Percentiles rank a stretch among this genome's conserved stretches.
These are phyloP conservation scores for Xiphophorus maculatus DNA, from an alignment of 2,113 vertebrate species.

Conservation along the genomic window DNA sequence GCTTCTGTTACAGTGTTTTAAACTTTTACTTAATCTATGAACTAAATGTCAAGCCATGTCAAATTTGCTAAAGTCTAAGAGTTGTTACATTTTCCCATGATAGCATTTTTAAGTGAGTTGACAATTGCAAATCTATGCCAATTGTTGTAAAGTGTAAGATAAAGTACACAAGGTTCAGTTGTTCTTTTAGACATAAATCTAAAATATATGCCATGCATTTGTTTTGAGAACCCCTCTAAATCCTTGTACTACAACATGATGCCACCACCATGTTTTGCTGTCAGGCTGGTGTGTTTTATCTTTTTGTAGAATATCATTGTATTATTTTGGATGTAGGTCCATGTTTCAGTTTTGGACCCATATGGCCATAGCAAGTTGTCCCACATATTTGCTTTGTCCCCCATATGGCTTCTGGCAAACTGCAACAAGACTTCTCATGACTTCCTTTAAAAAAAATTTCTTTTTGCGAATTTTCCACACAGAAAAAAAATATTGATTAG, in stretches of 20 bases:
- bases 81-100: conserved; percentile 40
- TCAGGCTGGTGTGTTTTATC: not conserved
- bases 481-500: not conserved
- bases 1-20: conserved; percentile 57
- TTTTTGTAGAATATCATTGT: not conserved
- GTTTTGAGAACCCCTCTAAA: not conserved
- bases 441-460: not conserved
- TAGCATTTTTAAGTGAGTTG: not conserved
- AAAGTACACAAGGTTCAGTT: not conserved
- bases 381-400: not conserved
- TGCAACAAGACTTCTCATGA: not conserved
- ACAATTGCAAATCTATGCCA: not conserved
- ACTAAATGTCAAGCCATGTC: conserved; percentile 65
- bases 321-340: too few species aligned
- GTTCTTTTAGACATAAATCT: not conserved
- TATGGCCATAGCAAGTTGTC: too few species aligned
- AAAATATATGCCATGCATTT: not conserved
- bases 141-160: not conserved
- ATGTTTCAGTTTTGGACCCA: too few species aligned
- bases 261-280: not conserved
- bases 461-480: too few species aligned
- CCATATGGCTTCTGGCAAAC: not conserved
- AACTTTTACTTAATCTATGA: conserved; percentile 77
- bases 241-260: not conserved
- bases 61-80: conserved; percentile 54